These are phyloP conservation scores for Podabrus alpinus DNA, from an alignment of 2,888 invertebrate genomes.

Conservation along the genomic window DNA sequence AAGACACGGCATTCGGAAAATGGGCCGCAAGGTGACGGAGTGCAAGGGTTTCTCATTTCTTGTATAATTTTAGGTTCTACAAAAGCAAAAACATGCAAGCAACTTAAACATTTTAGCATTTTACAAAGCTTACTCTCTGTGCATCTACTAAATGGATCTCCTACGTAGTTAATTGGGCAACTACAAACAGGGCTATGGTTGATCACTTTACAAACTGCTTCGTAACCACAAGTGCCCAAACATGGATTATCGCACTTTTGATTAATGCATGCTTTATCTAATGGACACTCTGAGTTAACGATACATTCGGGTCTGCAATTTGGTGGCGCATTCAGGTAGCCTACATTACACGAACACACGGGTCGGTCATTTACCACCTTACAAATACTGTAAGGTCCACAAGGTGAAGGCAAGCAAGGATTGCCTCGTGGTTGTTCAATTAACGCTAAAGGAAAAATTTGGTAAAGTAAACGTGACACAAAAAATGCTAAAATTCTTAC, in stretches of 20 bases:
- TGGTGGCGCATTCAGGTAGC: conserved; percentile 76
- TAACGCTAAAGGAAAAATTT: conserved; percentile 29
- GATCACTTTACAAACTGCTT: conserved; percentile 77
- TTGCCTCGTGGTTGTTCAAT: conserved; percentile 59
- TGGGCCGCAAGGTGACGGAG: conserved; percentile 78
- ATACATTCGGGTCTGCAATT: conserved; percentile 78
- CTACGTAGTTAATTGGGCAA: conserved; percentile 69
- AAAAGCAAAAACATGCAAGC: conserved; percentile 39
- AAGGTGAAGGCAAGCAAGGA: conserved; percentile 78
- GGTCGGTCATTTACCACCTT: conserved; percentile 72
- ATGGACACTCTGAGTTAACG: conserved; percentile 76
- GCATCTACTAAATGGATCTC: conserved; percentile 80
- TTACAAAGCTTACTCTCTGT: conserved; percentile 62
- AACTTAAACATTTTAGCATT: neutral
- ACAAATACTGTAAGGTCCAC: conserved; percentile 79
- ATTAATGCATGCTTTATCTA: conserved; percentile 75
- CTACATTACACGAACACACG: conserved; percentile 75
- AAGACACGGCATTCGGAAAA: conserved; percentile 73
- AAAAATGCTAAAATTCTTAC: conserved; percentile 28
- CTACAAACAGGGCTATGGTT: conserved; percentile 82
- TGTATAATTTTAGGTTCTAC: conserved; percentile 45
- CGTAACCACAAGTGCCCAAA: conserved; percentile 74
- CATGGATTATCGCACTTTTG: conserved; percentile 80
- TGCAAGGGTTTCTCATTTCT: conserved; percentile 60
- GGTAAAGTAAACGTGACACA: conserved; percentile 5